phyloP scores from a whole-genome alignment of 2,888 invertebrate species.

The Zelleria hepariella region DNA sequence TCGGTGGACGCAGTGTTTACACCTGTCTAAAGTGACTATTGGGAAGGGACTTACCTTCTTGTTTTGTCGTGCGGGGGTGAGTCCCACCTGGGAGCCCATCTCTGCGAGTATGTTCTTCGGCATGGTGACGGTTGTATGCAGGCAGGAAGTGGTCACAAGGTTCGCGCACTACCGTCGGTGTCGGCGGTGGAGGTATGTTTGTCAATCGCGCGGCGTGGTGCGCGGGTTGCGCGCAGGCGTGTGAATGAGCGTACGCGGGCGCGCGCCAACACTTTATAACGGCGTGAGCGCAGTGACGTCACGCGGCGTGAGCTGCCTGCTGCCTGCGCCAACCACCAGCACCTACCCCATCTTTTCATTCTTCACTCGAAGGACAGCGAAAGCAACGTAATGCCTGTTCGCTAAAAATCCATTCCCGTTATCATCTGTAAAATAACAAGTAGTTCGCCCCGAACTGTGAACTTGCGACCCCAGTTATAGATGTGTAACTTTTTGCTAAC shows the following conservation, averaged over 20 bases:
- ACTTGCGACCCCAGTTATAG: no score
- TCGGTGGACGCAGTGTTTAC: neutral
- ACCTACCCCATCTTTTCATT: neutral
- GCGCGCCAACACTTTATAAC: constrained; percentile 34
- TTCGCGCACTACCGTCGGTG: neutral
- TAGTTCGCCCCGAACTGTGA: no score
- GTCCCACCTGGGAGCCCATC: constrained; percentile 66
- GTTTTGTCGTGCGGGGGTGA: constrained; percentile 51
- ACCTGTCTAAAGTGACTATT: neutral
- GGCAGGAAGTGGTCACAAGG: neutral
- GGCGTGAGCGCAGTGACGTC: constrained; percentile 33
- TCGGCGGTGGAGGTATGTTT: neutral
- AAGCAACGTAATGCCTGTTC: no score
- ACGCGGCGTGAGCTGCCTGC: constrained; percentile 15
- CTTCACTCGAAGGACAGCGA: neutral
- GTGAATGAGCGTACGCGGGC: constrained; percentile 38
- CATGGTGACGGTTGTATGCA: constrained; percentile 32
- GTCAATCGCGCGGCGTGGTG: constrained; percentile 25
- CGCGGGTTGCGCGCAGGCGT: constrained; percentile 44
- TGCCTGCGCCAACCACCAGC: constrained; percentile 6
- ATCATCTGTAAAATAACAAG: neutral
- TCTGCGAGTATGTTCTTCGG: constrained; percentile 62
- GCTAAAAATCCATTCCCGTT: no score
- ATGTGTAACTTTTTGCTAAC: no score
- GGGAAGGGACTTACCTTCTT: constrained; percentile 40